phyloP scores from a whole-genome alignment of 2,888 invertebrate genomes.

The Liodrosophila aerea region DNA sequence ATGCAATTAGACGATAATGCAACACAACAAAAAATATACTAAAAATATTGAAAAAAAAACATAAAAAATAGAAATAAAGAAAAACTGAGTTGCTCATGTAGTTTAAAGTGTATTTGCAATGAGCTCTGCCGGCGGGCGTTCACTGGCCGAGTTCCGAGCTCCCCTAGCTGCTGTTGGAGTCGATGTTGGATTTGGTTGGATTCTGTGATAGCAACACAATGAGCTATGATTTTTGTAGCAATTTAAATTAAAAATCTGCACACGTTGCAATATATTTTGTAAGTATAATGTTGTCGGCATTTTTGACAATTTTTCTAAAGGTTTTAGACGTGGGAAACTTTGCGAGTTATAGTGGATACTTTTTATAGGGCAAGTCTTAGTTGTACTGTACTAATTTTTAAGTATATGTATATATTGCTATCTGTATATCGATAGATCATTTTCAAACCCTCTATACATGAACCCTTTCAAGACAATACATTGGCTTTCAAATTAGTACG shows the following conservation, averaged over 20 bases:
- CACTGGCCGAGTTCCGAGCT: conserved; percentile 40
- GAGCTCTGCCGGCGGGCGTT: conserved; percentile 42
- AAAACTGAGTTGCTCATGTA: conserved; percentile 27
- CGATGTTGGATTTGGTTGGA: conserved; percentile 20
- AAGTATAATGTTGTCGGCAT: not conserved
- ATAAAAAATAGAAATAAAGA: conserved; percentile 13
- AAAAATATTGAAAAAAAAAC: conserved; percentile 25
- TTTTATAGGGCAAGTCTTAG: no score
- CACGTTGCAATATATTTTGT: conserved; percentile 13
- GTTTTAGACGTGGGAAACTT: not conserved
- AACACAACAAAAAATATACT: conserved; percentile 19
- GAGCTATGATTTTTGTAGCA: conserved; percentile 37
- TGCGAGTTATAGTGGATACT: no score
- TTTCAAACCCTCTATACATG: no score
- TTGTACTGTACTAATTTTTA: no score
- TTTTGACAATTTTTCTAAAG: not conserved
- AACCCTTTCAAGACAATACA: no score
- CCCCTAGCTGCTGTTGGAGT: no score
- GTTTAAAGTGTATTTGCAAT: conserved; percentile 42
- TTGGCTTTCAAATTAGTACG: not conserved
- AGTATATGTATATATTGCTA: no score
- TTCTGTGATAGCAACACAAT: conserved; percentile 56
- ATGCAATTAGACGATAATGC: conserved; percentile 74
- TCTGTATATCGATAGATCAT: no score
- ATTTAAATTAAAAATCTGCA: conserved; percentile 52